Percentiles rank a stretch among this genome's conserved stretches.
phyloP scores from a whole-genome alignment of 2,888 invertebrate species.

The Unio delphinus region DNA sequence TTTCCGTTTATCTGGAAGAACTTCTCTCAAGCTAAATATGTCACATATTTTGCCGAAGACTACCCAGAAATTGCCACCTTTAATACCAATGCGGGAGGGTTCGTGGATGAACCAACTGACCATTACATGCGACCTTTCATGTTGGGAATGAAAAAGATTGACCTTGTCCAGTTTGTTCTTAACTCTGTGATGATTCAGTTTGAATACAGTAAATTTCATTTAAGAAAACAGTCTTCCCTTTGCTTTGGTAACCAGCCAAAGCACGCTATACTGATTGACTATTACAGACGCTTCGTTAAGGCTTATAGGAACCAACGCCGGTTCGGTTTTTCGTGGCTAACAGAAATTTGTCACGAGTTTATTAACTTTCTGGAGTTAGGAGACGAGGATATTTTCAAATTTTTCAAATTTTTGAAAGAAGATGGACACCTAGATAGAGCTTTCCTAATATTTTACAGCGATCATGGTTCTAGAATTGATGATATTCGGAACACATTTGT shows the following conservation, averaged over 20 bases:
- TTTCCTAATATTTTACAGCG: slow-evolving; percentile 89
- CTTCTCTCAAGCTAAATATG: slow-evolving; percentile 30
- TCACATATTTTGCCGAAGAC: slow-evolving; percentile 42
- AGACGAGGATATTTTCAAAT: slow-evolving; percentile 79
- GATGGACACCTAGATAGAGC: slow-evolving; percentile 83
- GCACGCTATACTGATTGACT: slow-evolving; percentile 74
- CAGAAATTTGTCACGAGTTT: slow-evolving; percentile 89
- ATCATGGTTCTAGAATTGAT: slow-evolving; percentile 88
- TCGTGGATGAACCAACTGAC: slow-evolving; percentile 34
- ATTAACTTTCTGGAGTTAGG: slow-evolving; percentile 83
- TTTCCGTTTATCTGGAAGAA: slow-evolving; percentile 45
- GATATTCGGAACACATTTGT: slow-evolving; percentile 88
- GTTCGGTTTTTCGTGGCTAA: slow-evolving; percentile 89
- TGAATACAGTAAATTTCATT: slow-evolving; percentile 37
- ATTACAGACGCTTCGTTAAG: slow-evolving; percentile 74
- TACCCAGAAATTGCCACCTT: slow-evolving; percentile 38
- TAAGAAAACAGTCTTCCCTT: slow-evolving; percentile 30
- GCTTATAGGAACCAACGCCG: slow-evolving; percentile 81
- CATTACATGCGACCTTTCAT: slow-evolving; percentile 49
- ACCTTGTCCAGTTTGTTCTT: slow-evolving; percentile 22
- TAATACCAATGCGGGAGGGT: slow-evolving; percentile 31
- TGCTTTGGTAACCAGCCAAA: slow-evolving; percentile 80
- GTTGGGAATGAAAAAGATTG: slow-evolving; percentile 35
- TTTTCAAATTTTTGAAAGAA: slow-evolving; percentile 75
- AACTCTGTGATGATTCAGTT: slow-evolving; percentile 30